phyloP scores from a whole-genome alignment of 2,113 vertebrate genomes.

The Strix uralensis region DNA sequence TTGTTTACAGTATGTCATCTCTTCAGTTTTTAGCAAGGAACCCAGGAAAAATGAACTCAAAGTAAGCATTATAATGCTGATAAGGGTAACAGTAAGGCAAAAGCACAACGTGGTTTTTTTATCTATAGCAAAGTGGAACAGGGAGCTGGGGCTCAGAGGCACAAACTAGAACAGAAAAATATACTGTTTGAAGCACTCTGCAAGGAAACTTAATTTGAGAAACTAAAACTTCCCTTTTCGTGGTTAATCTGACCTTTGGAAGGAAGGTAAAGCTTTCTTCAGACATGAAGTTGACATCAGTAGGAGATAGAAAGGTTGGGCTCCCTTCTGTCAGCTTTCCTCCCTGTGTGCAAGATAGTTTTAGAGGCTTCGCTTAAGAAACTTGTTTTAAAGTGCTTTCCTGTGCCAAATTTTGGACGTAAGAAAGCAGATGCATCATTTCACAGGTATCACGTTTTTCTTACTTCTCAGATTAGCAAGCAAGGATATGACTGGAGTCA shows the following conservation, averaged over 20 bases:
- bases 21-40: not conserved
- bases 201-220: not conserved
- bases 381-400: not conserved
- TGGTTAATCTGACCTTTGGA: not conserved
- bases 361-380: not conserved
- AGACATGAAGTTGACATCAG: not conserved
- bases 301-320: not conserved
- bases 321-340: not conserved
- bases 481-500: not conserved
- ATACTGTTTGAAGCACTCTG: not conserved
- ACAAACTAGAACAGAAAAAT: not conserved
- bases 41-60: not conserved
- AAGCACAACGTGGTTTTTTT: not conserved
- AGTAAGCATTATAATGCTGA: not conserved
- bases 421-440: not conserved
- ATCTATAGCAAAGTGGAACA: not conserved
- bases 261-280: not conserved
- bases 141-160: not conserved
- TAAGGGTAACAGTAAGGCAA: not conserved
- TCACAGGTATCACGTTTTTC: not conserved
- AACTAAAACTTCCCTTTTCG: not conserved
- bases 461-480: not conserved
- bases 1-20: not conserved
- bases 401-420: not conserved
- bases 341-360: not conserved